These are phyloP conservation scores for Porphyrio hochstetteri DNA, from an alignment of 2,113 vertebrate genomes.

Conservation along the genomic window DNA sequence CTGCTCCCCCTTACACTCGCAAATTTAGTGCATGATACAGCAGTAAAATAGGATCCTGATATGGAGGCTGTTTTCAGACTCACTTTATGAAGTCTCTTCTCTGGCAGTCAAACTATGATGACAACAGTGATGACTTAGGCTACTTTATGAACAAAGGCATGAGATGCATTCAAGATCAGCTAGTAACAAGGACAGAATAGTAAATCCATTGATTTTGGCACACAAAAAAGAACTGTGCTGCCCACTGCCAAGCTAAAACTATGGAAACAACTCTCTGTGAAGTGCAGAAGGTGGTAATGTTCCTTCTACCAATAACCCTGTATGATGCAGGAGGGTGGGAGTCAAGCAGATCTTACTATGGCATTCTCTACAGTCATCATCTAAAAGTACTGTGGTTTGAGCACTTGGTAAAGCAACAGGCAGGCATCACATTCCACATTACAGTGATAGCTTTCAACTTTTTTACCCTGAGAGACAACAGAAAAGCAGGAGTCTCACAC, in stretches of 20 bases:
- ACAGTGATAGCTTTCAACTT: neutral
- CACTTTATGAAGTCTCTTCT: neutral
- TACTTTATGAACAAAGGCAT: slow-evolving; percentile 1
- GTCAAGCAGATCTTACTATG: neutral
- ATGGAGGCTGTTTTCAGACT: slow-evolving; percentile 17
- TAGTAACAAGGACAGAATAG: neutral
- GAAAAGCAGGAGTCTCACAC: neutral
- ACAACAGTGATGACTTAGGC: slow-evolving; percentile 11
- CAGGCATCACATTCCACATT: neutral
- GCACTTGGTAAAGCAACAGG: neutral
- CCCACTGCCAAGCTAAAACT: slow-evolving; percentile 1
- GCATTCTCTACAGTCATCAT: neutral
- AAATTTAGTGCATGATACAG: neutral
- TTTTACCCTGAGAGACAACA: neutral
- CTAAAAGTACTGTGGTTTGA: neutral
- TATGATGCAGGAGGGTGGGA: neutral
- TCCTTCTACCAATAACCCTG: neutral
- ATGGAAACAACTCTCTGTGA: neutral
- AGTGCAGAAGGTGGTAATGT: neutral
- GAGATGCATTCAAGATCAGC: neutral
- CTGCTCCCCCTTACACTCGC: slow-evolving; percentile 32
- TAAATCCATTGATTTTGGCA: slow-evolving; percentile 1
- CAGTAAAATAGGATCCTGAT: neutral
- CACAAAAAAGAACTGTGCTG: neutral
- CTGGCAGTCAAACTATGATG: neutral